Base-by-base conservation (phyloP, 2,797 vertebrate genomes). In the Neosilurus mollespiculum region DNA sequence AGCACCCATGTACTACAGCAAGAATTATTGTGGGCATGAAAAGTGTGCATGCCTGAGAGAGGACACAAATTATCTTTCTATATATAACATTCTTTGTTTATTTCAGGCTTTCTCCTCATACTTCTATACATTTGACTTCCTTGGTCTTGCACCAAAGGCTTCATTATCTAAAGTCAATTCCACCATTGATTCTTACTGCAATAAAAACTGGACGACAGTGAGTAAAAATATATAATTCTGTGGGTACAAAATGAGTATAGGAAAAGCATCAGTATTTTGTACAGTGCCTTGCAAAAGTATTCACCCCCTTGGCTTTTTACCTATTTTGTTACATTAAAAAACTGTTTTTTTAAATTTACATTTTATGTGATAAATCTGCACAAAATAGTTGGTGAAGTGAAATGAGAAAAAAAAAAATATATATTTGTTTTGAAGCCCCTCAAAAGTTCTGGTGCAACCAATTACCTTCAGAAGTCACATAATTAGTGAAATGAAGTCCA, bases 41-140 rank as follows among this genome's bases (percentile, higher is more conserved):
- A 34, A 34, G 18, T 12, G 26, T 58, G 54, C 54, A 58, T 58
- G 72, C 5, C 20, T 22, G 26, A 37, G 0, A 58, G 11, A 58
- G 12, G 10, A 59, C 54, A 59, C 58, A 22, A 11, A 22, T 22
- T 75, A 24, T 34, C 18, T 34, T 11, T 30, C 30, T 75, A 34
- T 34, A 34, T 58, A 10, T 22, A 73, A 4, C 3, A 18, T 66
- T 84, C 30, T 16, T 7, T 84, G 22, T 70, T 30, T 16, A 64
- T 84, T 73, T 8, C 80, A 91, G 91, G 91, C 91, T 14, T 91
- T 91, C 69, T 90, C 90, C 43, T 86, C 88, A 22, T 92, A 90
- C 72, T 92, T 85, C 62, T 90, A 92, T 82, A 90, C 89, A 1
- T 92, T 92, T 86, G 82, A 89, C 61, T 90, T 92, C 66, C 85